phyloP scores from a whole-genome alignment of 2,888 invertebrate species.

The Clusia tigrina region DNA sequence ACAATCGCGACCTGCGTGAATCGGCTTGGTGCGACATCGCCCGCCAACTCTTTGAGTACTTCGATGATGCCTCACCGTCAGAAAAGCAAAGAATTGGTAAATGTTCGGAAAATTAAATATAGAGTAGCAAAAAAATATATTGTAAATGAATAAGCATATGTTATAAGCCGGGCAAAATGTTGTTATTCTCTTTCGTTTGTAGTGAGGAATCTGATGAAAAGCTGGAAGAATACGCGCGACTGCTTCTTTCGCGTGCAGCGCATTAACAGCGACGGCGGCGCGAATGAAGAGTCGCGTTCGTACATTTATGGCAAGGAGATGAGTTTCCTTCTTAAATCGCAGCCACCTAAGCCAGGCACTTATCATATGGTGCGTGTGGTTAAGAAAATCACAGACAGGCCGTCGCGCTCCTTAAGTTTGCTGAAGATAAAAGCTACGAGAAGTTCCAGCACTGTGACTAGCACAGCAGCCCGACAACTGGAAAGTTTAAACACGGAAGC shows the following conservation, averaged over 20 bases:
- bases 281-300: constrained; percentile 21
- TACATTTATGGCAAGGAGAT: constrained; percentile 50
- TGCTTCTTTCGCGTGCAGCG: constrained; percentile 45
- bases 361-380: too few species aligned
- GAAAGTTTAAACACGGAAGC: too few species aligned
- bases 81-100: constrained; percentile 47
- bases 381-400: too few species aligned
- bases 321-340: constrained; percentile 41
- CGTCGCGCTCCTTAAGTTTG: too few species aligned
- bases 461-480: constrained; percentile 24
- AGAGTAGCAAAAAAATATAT: neutral
- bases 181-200: neutral
- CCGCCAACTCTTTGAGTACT: constrained; percentile 38
- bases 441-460: constrained; percentile 28
- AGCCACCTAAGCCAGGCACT: too few species aligned
- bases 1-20: constrained; percentile 47
- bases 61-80: constrained; percentile 29
- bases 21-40: constrained; percentile 47
- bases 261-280: constrained; percentile 5
- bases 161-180: too few species aligned
- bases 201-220: constrained; percentile 45
- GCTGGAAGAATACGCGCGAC: constrained; percentile 51
- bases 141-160: too few species aligned
- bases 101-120: neutral
- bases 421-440: constrained; percentile 22